A percentile compares a stretch with the other conserved stretches of the same genome.
phyloP scores from a whole-genome alignment of 2,113 vertebrate genomes.

The Empidonax traillii region DNA sequence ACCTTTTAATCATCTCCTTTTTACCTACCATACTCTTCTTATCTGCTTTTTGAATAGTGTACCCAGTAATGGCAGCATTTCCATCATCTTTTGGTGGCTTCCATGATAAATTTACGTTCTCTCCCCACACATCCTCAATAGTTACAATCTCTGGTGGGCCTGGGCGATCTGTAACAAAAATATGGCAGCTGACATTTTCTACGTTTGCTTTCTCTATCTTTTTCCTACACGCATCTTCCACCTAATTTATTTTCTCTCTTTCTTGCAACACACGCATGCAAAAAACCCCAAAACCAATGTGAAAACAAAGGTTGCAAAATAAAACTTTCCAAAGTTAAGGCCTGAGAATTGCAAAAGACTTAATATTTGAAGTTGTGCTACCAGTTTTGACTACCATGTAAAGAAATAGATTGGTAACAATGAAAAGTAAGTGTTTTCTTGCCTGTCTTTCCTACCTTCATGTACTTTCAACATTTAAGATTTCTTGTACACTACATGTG shows the following conservation, averaged over 20 bases:
- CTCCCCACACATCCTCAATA: conserved; percentile 95
- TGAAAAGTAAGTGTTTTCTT: neutral
- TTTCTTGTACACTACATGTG: neutral
- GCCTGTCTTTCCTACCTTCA: neutral
- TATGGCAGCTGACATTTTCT: neutral
- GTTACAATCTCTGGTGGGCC: conserved; percentile 87
- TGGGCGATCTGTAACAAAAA: conserved; percentile 82
- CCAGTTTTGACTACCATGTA: neutral
- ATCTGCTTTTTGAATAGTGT: conserved; percentile 98
- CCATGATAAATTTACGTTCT: conserved; percentile 93
- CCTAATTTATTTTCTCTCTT: neutral
- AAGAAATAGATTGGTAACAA: neutral
- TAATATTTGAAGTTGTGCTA: neutral
- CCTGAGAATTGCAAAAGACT: neutral
- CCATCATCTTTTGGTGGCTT: conserved; percentile 90
- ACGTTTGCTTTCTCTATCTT: neutral
- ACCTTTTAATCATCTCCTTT: neutral
- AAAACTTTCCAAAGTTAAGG: neutral
- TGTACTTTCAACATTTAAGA: neutral
- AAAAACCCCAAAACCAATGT: neutral
- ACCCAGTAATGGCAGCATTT: conserved; percentile 92
- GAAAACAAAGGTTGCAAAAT: neutral
- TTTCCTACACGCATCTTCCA: neutral
- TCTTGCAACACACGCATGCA: neutral
- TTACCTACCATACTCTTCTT: conserved; percentile 94